Evolutionary conservation across 2,797 vertebrate genomes (phyloP).

Genomic region (Danio aesculapii): DNA sequence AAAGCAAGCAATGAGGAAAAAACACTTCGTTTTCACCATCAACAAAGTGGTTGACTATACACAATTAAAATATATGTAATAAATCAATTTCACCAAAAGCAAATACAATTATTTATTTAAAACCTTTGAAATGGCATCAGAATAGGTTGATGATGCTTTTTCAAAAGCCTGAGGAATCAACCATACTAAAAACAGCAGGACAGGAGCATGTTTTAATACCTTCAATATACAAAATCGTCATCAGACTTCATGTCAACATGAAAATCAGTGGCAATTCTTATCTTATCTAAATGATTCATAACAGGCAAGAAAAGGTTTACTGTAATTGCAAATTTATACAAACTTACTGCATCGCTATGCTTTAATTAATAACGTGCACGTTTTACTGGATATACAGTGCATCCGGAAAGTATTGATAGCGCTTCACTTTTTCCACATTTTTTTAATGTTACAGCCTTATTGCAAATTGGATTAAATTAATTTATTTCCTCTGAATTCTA

Average conservation of each 20-base stretch:
- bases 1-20: not conserved
- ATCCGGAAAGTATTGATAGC: too few species aligned
- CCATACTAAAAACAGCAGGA: not conserved
- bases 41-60: not conserved
- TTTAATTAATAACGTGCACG: not conserved
- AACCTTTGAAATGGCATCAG: too few species aligned
- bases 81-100: too few species aligned
- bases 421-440: too few species aligned
- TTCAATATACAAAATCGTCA: too few species aligned
- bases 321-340: not conserved
- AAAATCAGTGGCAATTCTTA: not conserved
- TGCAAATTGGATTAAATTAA: too few species aligned
- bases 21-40: not conserved
- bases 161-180: not conserved
- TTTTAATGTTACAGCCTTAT: too few species aligned
- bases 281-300: not conserved
- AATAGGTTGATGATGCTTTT: too few species aligned
- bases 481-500: too few species aligned
- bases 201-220: not conserved
- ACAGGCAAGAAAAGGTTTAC: not conserved
- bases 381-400: not conserved
- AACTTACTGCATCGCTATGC: accelerated
- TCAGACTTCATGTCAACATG: too few species aligned
- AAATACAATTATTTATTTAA: not conserved
- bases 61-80: too few species aligned